Evolutionary conservation across 2,113 vertebrate genomes (phyloP).

Genomic region (Ranitomeya variabilis): DNA sequence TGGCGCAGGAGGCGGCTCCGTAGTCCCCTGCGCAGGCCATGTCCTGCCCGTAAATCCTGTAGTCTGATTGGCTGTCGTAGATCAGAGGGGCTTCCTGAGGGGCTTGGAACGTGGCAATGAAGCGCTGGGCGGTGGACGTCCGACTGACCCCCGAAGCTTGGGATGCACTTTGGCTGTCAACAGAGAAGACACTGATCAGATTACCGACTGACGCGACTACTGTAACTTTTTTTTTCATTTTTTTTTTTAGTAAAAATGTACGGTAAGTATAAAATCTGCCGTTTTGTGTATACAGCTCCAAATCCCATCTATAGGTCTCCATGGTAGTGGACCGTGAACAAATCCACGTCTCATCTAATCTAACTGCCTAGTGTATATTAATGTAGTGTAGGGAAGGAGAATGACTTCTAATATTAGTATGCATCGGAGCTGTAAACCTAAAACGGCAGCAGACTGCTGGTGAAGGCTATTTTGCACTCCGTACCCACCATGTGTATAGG

Average conservation of each 20-base stretch:
- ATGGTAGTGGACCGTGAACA: not conserved
- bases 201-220: not conserved
- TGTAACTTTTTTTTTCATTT: not conserved
- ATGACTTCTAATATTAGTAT: not conserved
- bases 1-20: constrained; percentile 17
- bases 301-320: not conserved
- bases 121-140: not conserved
- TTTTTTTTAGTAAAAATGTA: not conserved
- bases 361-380: too few species aligned
- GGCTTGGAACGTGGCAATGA: not conserved
- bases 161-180: not conserved
- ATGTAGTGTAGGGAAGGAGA: not conserved
- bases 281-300: not conserved
- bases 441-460: too few species aligned
- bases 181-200: not conserved
- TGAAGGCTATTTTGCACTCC: not conserved
- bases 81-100: constrained; percentile 20
- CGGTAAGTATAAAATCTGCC: not conserved
- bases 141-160: not conserved
- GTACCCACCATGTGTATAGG: constrained; percentile 63
- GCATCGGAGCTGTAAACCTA: not conserved
- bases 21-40: constrained; percentile 8
- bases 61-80: constrained; percentile 37
- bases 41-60: constrained; percentile 38
- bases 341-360: not conserved